phyloP scores from a whole-genome alignment of 2,797 vertebrate genomes.

The Manis pentadactyla region DNA sequence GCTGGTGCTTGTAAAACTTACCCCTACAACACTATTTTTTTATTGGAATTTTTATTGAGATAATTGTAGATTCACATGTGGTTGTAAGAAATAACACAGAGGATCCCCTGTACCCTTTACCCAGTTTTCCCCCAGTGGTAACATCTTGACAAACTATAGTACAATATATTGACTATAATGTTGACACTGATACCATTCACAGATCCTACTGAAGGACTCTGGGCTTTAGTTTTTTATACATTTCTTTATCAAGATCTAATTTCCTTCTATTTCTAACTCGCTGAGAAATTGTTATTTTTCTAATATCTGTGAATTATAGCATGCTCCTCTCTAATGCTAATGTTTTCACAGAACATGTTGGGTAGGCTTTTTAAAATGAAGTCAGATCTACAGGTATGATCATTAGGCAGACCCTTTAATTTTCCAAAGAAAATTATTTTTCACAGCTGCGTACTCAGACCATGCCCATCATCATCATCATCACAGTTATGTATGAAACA shows the following conservation, averaged over 20 bases:
- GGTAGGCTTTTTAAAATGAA: not conserved
- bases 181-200: not conserved
- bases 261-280: not conserved
- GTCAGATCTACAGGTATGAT: not conserved
- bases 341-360: not conserved
- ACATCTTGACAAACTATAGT: not conserved
- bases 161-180: not conserved
- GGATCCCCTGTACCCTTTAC: not conserved
- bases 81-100: not conserved
- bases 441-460: not conserved
- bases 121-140: not conserved
- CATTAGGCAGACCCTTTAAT: not conserved
- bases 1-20: not conserved
- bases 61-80: not conserved
- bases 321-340: not conserved
- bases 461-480: not conserved
- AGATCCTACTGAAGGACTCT: not conserved
- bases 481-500: not conserved
- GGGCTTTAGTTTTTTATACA: not conserved
- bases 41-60: not conserved
- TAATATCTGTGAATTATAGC: not conserved
- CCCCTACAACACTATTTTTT: not conserved
- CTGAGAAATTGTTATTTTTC: constrained; percentile 7
- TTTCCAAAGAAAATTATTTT: constrained; percentile 31
- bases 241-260: not conserved